A percentile compares a stretch with the other conserved stretches of the same genome.
Evolutionary conservation across 2,113 vertebrate genomes (phyloP).

Genomic region (Eclectus roratus): DNA sequence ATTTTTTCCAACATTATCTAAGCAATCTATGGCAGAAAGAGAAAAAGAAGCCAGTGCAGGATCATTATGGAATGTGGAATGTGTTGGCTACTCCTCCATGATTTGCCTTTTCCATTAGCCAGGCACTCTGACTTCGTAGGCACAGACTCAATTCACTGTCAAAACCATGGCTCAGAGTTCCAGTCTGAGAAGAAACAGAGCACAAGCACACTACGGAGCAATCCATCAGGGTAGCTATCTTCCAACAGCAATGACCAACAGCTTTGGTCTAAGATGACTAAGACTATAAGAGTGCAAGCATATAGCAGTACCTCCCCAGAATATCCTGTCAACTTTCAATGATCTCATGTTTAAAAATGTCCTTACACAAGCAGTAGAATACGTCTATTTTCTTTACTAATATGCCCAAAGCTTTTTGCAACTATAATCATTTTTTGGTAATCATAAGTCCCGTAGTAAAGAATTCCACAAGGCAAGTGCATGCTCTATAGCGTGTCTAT

Average conservation of each 20-base stretch:
- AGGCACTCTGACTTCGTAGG: background rate
- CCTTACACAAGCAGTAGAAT: background rate
- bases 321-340: background rate
- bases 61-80: background rate
- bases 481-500: background rate
- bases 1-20: background rate
- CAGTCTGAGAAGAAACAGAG: background rate
- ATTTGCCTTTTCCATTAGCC: background rate
- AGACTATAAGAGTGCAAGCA: background rate
- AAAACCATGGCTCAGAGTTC: background rate
- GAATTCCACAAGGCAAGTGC: background rate
- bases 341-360: background rate
- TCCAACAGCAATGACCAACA: background rate
- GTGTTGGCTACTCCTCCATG: background rate
- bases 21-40: background rate
- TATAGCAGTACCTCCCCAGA: background rate
- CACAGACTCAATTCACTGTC: background rate
- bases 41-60: background rate
- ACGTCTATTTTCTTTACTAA: background rate
- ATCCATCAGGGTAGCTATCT: background rate
- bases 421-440: background rate
- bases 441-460: background rate
- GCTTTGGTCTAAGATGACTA: background rate
- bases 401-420: background rate
- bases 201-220: accelerated